Conservation (phyloP, 2,113 vertebrate species). For the Ursus arctos region DNA sequence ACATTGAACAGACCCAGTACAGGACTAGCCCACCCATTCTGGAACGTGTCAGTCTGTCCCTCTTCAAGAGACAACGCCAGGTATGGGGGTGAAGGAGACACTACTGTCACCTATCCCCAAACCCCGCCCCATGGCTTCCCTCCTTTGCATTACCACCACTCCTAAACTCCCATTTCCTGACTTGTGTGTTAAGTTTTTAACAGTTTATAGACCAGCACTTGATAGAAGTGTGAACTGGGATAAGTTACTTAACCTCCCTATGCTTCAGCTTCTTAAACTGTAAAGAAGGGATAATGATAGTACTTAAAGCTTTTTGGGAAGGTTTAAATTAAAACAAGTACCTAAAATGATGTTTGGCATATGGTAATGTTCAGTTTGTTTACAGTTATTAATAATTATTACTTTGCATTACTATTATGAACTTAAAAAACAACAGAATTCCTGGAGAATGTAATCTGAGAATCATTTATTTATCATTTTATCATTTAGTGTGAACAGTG, state of each 20-base stretch:
- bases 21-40: background rate
- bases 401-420: background rate
- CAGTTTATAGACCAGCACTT: background rate
- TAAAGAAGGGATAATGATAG: background rate
- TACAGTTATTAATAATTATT: background rate
- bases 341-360: background rate
- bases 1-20: conserved; percentile 81
- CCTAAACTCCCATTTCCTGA: background rate
- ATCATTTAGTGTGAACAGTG: background rate
- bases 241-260: background rate
- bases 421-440: background rate
- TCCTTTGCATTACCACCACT: conserved; percentile 16
- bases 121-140: background rate
- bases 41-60: background rate
- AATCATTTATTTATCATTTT: background rate
- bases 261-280: background rate
- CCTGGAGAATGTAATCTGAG: background rate
- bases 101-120: background rate
- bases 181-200: conserved; percentile 57
- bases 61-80: conserved; percentile 7
- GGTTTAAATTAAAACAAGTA: background rate
- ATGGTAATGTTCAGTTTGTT: background rate
- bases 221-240: background rate
- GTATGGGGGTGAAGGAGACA: conserved; percentile 45
- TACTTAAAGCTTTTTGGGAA: background rate